Base-by-base conservation (phyloP, 2,888 invertebrate species). In the Pelosia muscerda region DNA sequence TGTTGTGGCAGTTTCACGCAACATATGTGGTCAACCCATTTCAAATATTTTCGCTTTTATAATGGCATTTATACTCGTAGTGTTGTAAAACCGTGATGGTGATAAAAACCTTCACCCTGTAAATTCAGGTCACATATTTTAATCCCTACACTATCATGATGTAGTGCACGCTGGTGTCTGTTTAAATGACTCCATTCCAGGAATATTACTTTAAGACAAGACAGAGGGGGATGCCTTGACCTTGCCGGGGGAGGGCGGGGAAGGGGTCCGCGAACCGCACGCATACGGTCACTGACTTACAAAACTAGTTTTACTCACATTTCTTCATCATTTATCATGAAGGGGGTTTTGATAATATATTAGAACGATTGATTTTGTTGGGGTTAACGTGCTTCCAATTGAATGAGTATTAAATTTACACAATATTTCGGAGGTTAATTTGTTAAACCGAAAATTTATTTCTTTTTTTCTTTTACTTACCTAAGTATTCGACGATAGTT, bases 201-300 rank as follows among this genome's bases (percentile, higher is more conserved):
- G 88, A 90, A 91, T 91, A 88, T 82, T 82, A 78, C 83, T 81
- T 77, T 82, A 81, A 77, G 49, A 76, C 69, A 74, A 78, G 83
- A 57, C 66, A 61, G 66, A 67, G 86, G 83, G 88, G 84, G 84
- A n/a, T 87, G 82, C 83, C 84, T 89, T 93, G 93, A 93, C 94
- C 94, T 94, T 94, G 93, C 82, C 84, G 82, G 89, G 90, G 86
- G 84, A 75, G 75, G 78, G 76, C 87, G 86, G 88, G 85, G 76
- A 64, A 75, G 80, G 81, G 77, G 22, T 15, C 75, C 75, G 77
- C 79, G 74, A 81, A 83, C 81, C 82, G 83, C 84, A 86, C 81
- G 81, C 83, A 79, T 72, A 75, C 92, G 92, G 92, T 92, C 91
- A 89, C 87, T 89, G 91, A 93, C 94, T 90, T 81, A 87, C 76